A percentile compares a stretch with the other conserved stretches of the same genome.
These are phyloP conservation scores for Torymus texanus DNA, from an alignment of 2,888 invertebrate species.

Conservation along the genomic window DNA sequence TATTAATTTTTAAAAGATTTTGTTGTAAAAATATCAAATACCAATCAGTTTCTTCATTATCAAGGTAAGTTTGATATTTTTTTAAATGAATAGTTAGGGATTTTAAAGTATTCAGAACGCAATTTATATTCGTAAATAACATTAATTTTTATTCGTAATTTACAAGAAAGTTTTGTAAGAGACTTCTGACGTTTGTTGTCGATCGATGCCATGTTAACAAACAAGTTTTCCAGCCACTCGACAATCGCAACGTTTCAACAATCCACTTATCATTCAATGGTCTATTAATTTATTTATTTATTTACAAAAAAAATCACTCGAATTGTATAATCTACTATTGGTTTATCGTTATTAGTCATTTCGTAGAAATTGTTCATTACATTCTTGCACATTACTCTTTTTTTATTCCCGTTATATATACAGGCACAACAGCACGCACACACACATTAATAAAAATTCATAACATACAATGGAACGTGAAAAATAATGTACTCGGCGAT, in stretches of 20 bases:
- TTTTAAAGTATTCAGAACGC: conserved; percentile 12
- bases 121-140: conserved; percentile 18
- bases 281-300: conserved; percentile 26
- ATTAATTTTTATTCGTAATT: conserved; percentile 39
- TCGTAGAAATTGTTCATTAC: conserved; percentile 1
- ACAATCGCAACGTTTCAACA: conserved; percentile 25
- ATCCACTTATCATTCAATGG: conserved; percentile 6
- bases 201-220: conserved; percentile 29
- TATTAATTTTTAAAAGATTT: no score
- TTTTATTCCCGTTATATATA: conserved; percentile 3
- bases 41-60: no score
- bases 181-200: conserved; percentile 9
- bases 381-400: conserved; percentile 3
- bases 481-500: conserved; percentile 22
- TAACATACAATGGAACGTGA: conserved; percentile 14
- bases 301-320: conserved; percentile 35
- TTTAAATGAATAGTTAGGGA: conserved; percentile 4
- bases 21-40: no score
- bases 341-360: no score
- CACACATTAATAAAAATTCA: conserved; percentile 2
- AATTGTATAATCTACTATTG: conserved; percentile 11
- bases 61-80: conserved; percentile 13
- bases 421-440: conserved; percentile 5
- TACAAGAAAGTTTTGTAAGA: conserved; percentile 37
- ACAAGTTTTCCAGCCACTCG: background rate